phyloP scores from a whole-genome alignment of 2,797 vertebrate species.

The Pangasius krempfi region DNA sequence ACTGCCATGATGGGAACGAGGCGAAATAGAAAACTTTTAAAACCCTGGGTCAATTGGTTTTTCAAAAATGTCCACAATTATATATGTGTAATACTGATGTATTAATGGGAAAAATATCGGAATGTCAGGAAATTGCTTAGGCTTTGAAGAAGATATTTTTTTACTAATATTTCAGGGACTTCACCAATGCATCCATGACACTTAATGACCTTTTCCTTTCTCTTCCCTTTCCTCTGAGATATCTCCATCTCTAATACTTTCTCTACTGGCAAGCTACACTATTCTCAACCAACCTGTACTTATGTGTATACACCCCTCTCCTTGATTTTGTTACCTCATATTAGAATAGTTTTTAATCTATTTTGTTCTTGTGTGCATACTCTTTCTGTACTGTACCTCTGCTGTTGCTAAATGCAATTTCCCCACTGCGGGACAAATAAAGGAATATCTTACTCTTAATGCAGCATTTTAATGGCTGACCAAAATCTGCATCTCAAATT shows the following conservation, averaged over 20 bases:
- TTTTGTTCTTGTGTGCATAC: no score
- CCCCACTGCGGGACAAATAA: no score
- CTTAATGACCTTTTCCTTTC: background rate
- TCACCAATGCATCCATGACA: background rate
- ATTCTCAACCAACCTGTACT: no score
- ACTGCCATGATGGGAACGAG: constrained; percentile 22
- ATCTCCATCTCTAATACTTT: background rate
- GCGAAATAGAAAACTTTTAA: constrained; percentile 23
- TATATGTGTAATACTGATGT: background rate
- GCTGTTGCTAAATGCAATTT: no score
- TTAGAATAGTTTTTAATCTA: no score
- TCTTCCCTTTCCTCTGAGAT: constrained; percentile 7
- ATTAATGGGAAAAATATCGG: background rate
- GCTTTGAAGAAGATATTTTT: background rate
- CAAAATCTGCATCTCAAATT: background rate
- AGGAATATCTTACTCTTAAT: no score
- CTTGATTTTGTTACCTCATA: no score
- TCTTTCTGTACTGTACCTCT: no score
- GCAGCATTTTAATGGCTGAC: constrained; percentile 1
- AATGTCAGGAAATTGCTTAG: background rate
- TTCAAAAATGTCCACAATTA: background rate
- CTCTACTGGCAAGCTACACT: no score
- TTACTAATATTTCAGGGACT: background rate
- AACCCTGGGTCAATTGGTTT: constrained; percentile 1
- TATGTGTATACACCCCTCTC: no score